Percentiles rank a stretch among this genome's conserved stretches.
These are phyloP conservation scores for Zoanthus sociatus DNA, from an alignment of 92 coral and sea anemone genomes.

Conservation along the genomic window DNA sequence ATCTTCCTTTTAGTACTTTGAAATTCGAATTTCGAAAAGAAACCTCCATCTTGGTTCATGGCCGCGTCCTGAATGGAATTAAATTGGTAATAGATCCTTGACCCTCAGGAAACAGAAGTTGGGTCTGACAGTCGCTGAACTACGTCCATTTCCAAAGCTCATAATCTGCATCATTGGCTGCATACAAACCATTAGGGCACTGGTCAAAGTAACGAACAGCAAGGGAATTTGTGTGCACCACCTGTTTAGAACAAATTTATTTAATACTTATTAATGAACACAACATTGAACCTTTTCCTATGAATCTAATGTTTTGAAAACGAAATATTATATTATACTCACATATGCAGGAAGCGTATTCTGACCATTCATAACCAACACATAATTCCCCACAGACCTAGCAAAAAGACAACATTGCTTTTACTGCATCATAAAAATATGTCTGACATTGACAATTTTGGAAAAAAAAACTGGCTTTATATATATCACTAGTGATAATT, in stretches of 20 bases:
- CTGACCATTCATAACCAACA: conserved; percentile 43
- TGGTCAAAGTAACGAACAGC: conserved; percentile 54
- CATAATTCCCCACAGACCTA: conserved; percentile 42
- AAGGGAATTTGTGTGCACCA: conserved; percentile 52
- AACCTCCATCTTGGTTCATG: no score
- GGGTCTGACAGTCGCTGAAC: conserved; percentile 37
- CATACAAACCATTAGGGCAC: conserved; percentile 28
- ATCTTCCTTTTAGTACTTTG: no score
- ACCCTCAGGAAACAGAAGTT: conserved; percentile 42
- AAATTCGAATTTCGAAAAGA: no score
- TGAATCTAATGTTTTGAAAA: conserved; percentile 30
- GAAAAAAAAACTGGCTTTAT: background rate
- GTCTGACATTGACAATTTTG: conserved; percentile 36
- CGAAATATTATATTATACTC: conserved; percentile 35
- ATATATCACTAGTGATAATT: conserved; percentile 13
- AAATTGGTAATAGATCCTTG: conserved; percentile 37
- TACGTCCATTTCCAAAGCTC: conserved; percentile 48
- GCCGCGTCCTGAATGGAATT: no score
- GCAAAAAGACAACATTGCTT: conserved; percentile 16
- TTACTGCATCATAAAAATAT: conserved; percentile 19
- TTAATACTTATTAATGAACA: conserved; percentile 29
- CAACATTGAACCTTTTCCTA: conserved; percentile 42
- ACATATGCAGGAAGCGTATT: conserved; percentile 40
- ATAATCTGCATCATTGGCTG: conserved; percentile 48
- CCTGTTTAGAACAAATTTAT: conserved; percentile 14